Conservation (phyloP, 2,888 invertebrate genomes). For the Epiblema foenella region DNA sequence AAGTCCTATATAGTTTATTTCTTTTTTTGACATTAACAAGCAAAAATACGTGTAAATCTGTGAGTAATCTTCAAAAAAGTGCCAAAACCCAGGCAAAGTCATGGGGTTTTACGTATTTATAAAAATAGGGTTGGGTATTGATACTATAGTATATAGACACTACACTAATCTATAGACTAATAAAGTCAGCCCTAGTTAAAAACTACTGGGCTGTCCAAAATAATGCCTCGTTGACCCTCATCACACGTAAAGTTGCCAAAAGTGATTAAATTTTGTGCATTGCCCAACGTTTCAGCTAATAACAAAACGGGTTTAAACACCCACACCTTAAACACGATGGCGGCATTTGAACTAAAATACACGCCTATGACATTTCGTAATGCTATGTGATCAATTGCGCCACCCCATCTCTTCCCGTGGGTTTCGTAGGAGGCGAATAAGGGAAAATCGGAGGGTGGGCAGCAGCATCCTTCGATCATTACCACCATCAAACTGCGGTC, state of each 20-base stretch:
- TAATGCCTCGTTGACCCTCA: slow-evolving; percentile 13
- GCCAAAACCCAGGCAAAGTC: too few species aligned
- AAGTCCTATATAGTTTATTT: too few species aligned
- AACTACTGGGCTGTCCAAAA: background rate
- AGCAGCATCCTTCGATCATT: too few species aligned
- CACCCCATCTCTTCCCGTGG: too few species aligned
- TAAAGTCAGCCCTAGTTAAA: background rate
- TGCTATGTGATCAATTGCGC: slow-evolving; percentile 35
- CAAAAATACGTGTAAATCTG: too few species aligned
- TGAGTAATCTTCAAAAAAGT: too few species aligned
- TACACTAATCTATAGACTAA: background rate
- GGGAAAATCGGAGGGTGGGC: too few species aligned
- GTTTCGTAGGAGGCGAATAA: too few species aligned
- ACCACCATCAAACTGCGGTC: too few species aligned
- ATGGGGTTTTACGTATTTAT: too few species aligned
- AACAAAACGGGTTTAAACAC: slow-evolving; percentile 42
- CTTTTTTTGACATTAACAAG: too few species aligned
- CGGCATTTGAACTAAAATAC: slow-evolving; percentile 47
- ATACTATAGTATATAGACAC: background rate
- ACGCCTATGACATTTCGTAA: slow-evolving; percentile 46
- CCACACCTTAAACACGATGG: slow-evolving; percentile 39
- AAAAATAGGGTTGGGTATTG: background rate
- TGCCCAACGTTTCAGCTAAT: slow-evolving; percentile 38
- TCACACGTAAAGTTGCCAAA: slow-evolving; percentile 9
- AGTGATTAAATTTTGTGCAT: slow-evolving; percentile 30